Evolutionary conservation across 2,888 invertebrate genomes (phyloP).

Genomic region (Elegia similella): DNA sequence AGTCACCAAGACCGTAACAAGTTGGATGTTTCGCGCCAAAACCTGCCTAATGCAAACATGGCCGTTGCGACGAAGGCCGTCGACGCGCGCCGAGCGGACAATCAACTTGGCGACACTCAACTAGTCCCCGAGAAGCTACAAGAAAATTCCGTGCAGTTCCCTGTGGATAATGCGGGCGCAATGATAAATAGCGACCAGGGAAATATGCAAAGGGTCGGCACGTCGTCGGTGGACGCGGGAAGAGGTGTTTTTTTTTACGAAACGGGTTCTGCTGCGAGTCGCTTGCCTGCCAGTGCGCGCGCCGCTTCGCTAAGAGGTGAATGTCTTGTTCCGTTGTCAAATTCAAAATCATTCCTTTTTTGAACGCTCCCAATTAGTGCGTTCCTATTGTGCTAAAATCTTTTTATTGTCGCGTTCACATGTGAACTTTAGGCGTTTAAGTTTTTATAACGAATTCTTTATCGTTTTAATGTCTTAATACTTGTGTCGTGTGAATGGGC

Average conservation of each 20-base stretch:
- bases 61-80: slow-evolving; percentile 36
- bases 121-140: slow-evolving; percentile 74
- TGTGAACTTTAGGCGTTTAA: slow-evolving; percentile 19
- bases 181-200: slow-evolving; percentile 67
- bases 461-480: slow-evolving; percentile 26
- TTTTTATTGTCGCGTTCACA: slow-evolving; percentile 29
- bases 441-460: slow-evolving; percentile 20
- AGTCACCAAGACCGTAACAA: slow-evolving; percentile 38
- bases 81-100: slow-evolving; percentile 42
- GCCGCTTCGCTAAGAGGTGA: slow-evolving; percentile 73
- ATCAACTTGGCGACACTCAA: slow-evolving; percentile 60
- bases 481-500: slow-evolving; percentile 52
- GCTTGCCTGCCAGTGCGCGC: slow-evolving; percentile 83
- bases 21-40: slow-evolving; percentile 43
- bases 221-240: slow-evolving; percentile 66
- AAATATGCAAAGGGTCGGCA: slow-evolving; percentile 73
- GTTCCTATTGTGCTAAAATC: slow-evolving; percentile 32
- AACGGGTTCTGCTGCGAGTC: slow-evolving; percentile 78
- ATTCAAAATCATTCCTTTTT: slow-evolving; percentile 42
- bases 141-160: slow-evolving; percentile 48
- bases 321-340: slow-evolving; percentile 63
- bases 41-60: slow-evolving; percentile 33
- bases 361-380: slow-evolving; percentile 34
- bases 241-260: slow-evolving; percentile 82
- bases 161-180: slow-evolving; percentile 49